Evolutionary conservation across 2,113 vertebrate genomes (phyloP).

Genomic region (Meriones unguiculatus): DNA sequence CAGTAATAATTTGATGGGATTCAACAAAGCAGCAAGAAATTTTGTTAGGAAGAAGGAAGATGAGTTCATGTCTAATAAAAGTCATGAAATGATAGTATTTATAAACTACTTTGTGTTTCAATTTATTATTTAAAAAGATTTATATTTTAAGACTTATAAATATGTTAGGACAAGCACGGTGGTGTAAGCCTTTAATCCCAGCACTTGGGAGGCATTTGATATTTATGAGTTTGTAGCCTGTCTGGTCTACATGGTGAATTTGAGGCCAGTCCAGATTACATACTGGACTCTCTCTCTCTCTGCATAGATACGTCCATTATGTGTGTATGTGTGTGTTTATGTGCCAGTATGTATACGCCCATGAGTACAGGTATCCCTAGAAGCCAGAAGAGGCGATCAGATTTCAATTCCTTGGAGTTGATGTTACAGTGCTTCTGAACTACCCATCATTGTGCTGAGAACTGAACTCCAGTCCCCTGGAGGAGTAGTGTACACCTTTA

Average conservation of each 20-base stretch:
- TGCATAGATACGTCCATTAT: not conserved
- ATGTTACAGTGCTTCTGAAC: not conserved
- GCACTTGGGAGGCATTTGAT: not conserved
- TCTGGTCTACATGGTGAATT: not conserved
- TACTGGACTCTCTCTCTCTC: not conserved
- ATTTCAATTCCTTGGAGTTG: too few species aligned
- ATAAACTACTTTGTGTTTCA: slow-evolving; percentile 8
- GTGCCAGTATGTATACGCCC: not conserved
- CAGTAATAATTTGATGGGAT: slow-evolving; percentile 16
- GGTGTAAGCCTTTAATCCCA: not conserved
- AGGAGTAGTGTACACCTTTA: not conserved
- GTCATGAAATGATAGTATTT: slow-evolving; percentile 22
- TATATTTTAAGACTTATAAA: not conserved
- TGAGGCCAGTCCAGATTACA: not conserved
- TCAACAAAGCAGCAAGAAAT: slow-evolving; percentile 18
- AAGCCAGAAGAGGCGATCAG: not conserved
- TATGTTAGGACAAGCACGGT: not conserved
- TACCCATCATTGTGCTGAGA: not conserved
- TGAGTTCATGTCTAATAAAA: slow-evolving; percentile 46
- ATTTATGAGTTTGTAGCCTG: not conserved
- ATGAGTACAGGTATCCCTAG: not conserved
- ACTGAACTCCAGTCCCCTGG: not conserved
- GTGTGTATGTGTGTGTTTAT: not conserved
- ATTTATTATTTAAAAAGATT: not conserved
- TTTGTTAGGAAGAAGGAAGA: slow-evolving; percentile 1